Conservation (phyloP, 2,888 invertebrate genomes). For the Embidobia sp. region DNA sequence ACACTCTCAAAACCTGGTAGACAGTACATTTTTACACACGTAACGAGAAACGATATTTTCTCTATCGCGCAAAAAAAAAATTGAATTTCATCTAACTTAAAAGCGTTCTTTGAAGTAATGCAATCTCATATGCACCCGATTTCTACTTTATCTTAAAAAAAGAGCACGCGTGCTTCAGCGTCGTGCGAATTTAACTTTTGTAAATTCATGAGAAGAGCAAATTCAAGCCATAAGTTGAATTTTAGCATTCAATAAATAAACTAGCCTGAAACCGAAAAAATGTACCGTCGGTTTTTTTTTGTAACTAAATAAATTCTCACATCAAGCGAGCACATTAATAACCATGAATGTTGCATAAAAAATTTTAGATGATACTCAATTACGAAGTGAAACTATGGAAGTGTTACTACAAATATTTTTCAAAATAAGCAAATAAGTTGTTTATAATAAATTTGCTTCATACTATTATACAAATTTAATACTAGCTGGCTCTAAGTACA, state of each 20-base stretch:
- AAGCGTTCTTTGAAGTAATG: conserved; percentile 57
- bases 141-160: conserved; percentile 60
- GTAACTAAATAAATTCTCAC: conserved; percentile 24
- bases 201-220: conserved; percentile 59
- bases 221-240: conserved; percentile 56
- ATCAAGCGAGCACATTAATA: conserved; percentile 35
- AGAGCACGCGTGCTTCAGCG: conserved; percentile 41
- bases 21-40: conserved; percentile 18
- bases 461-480: too few relatives aligned
- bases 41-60: conserved; percentile 36
- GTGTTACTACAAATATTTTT: too few relatives aligned
- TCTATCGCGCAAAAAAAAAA: conserved; percentile 32
- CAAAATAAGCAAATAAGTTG: too few relatives aligned
- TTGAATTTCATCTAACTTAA: conserved; percentile 52
- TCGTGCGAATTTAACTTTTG: conserved; percentile 53
- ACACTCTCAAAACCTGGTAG: conserved; percentile 45
- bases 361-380: too few relatives aligned
- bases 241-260: conserved; percentile 54
- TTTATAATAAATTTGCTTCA: too few relatives aligned
- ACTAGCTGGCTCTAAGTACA: too few relatives aligned
- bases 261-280: conserved; percentile 22
- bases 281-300: conserved; percentile 21
- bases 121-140: conserved; percentile 58
- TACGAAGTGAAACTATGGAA: not conserved
- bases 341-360: conserved; percentile 27